phyloP scores from a whole-genome alignment of 2,888 invertebrate species.

The Euplagia quadripunctaria region DNA sequence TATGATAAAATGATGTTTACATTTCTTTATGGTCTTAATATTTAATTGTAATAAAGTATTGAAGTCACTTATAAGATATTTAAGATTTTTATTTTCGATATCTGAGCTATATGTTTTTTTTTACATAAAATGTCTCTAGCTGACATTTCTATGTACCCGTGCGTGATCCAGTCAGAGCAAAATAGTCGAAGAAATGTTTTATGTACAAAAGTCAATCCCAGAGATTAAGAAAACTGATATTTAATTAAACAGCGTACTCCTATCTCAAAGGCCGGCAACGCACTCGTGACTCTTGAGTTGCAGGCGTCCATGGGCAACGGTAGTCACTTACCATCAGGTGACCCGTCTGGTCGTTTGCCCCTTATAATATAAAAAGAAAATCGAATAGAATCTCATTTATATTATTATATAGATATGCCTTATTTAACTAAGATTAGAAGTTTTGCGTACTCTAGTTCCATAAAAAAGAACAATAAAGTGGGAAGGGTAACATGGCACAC shows the following conservation, averaged over 20 bases:
- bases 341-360: too few species aligned
- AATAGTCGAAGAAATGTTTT: not conserved
- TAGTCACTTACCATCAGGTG: too few species aligned
- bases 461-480: slow-evolving; percentile 52
- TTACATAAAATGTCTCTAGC: not conserved
- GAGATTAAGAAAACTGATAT: not conserved
- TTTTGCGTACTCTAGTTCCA: slow-evolving; percentile 44
- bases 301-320: too few species aligned
- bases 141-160: not conserved
- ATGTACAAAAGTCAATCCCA: not conserved
- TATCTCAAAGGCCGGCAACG: too few species aligned
- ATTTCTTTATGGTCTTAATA: not conserved
- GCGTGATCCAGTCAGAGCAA: not conserved
- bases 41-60: not conserved
- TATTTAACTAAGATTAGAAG: not conserved
- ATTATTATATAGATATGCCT: not conserved
- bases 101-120: not conserved
- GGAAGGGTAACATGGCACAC: slow-evolving; percentile 41
- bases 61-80: not conserved
- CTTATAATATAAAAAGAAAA: too few species aligned
- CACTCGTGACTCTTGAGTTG: too few species aligned
- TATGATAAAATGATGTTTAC: too few species aligned
- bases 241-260: not conserved
- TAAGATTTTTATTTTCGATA: not conserved
- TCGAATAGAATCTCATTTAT: not conserved